These are phyloP conservation scores for Amia ocellicauda DNA, from an alignment of 2,113 vertebrate genomes.

Conservation along the genomic window DNA sequence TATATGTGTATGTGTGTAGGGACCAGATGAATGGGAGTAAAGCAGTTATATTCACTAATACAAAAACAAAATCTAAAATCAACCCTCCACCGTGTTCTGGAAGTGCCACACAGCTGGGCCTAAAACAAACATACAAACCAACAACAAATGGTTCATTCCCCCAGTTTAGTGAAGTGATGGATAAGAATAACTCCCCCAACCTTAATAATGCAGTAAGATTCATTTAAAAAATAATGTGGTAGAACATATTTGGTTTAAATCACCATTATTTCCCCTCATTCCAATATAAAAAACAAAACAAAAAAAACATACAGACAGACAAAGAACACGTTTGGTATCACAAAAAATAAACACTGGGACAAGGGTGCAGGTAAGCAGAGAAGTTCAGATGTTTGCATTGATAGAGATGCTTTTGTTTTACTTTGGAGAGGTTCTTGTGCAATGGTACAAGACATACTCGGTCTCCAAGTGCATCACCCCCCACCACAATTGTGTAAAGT, in stretches of 20 bases:
- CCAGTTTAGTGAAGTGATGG: slow-evolving; percentile 4
- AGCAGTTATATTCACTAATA: no score
- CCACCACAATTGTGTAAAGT: no score
- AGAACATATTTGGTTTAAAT: slow-evolving; percentile 47
- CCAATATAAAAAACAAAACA: slow-evolving; percentile 20
- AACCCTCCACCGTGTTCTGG: neutral
- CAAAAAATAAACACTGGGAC: slow-evolving; percentile 38
- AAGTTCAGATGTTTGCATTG: slow-evolving; percentile 14
- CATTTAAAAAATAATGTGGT: no score
- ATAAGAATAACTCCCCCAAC: no score
- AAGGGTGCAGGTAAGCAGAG: slow-evolving; percentile 27
- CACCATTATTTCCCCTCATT: slow-evolving; percentile 41
- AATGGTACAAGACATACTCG: no score
- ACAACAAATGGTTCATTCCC: slow-evolving; percentile 4
- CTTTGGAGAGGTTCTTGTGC: neutral
- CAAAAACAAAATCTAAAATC: neutral
- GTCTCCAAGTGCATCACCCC: no score
- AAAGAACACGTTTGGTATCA: slow-evolving; percentile 53
- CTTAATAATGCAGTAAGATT: no score
- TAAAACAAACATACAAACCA: neutral
- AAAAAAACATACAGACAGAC: slow-evolving; percentile 46
- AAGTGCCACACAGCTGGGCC: slow-evolving; percentile 7
- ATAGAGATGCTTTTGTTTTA: neutral
- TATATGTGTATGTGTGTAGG: no score
- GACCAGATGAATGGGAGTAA: no score